These are phyloP conservation scores for Andrena minutula DNA, from an alignment of 2,888 invertebrate species.

Conservation along the genomic window DNA sequence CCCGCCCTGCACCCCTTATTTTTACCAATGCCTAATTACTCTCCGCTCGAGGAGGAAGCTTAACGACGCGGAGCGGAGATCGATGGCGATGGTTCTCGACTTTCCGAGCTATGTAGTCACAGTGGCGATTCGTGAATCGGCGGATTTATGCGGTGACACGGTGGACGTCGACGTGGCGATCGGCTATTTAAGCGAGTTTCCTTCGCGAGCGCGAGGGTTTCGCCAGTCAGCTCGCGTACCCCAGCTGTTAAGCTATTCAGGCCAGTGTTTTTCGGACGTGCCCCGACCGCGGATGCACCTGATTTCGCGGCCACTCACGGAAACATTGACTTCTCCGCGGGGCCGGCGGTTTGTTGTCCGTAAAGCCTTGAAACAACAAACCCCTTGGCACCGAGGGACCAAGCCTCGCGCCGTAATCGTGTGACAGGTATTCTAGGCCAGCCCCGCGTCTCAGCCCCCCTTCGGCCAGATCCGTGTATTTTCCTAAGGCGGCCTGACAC, in stretches of 20 bases:
- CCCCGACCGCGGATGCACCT: constrained; percentile 73
- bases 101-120: too few relatives aligned
- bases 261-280: constrained; percentile 78
- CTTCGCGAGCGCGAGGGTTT: not conserved
- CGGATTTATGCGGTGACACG: constrained; percentile 40
- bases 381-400: constrained; percentile 43
- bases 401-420: constrained; percentile 41
- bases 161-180: not conserved
- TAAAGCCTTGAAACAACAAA: constrained; percentile 69
- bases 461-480: constrained; percentile 50
- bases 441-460: constrained; percentile 21
- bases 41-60: too few relatives aligned
- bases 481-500: constrained; percentile 63
- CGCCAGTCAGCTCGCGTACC: not conserved
- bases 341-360: constrained; percentile 58
- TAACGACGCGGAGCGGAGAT: too few relatives aligned
- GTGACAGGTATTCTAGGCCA: constrained; percentile 63
- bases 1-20: not conserved
- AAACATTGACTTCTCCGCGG: constrained; percentile 67
- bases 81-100: too few relatives aligned
- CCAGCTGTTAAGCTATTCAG: not conserved
- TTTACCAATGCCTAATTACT: not conserved
- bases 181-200: constrained; percentile 12
- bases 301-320: constrained; percentile 71
- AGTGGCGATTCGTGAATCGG: not conserved